Conservation (phyloP, 2,113 vertebrate species). For the Aldabrachelys gigantea region DNA sequence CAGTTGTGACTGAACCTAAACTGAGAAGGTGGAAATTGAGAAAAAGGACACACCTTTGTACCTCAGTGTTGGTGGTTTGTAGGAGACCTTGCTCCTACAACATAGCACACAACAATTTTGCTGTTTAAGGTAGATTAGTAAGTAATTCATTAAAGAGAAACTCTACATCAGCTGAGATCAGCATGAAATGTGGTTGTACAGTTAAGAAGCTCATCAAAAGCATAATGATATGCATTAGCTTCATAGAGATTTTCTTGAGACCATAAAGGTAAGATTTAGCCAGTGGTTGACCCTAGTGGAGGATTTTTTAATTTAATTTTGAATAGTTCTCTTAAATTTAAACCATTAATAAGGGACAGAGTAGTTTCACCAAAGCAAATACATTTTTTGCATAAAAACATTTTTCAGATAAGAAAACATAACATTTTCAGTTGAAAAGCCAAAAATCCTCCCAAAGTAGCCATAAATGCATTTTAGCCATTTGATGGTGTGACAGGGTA, state of each 20-base stretch:
- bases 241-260: background rate
- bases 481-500: background rate
- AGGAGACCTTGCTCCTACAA: background rate
- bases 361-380: background rate
- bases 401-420: background rate
- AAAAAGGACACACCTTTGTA: background rate
- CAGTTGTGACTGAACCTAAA: background rate
- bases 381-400: background rate
- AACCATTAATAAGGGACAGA: background rate
- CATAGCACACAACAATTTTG: background rate
- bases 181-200: background rate
- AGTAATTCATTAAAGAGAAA: background rate
- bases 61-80: background rate
- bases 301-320: background rate
- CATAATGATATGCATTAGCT: background rate
- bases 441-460: background rate
- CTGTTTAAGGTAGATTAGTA: background rate
- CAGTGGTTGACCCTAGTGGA: background rate
- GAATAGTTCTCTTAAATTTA: background rate
- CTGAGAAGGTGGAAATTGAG: background rate
- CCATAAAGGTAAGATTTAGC: background rate
- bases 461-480: background rate
- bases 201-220: accelerated
- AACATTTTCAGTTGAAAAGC: background rate
- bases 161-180: background rate